Base-by-base conservation (phyloP, 30 jellyfish, hydroid and myxozoan genomes). In the Aurelia aurita region DNA sequence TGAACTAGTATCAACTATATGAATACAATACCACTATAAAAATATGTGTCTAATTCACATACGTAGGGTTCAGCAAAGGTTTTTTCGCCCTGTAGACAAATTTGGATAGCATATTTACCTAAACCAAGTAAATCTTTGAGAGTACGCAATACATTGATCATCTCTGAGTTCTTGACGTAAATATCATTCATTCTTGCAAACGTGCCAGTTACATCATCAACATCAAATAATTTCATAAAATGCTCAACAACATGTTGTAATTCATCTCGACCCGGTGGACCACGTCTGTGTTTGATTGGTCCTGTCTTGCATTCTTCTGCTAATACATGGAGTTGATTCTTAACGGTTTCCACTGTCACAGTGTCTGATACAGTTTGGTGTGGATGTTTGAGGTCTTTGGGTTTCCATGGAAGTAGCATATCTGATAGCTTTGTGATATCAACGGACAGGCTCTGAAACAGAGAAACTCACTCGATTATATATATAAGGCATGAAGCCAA, bases 211-310 rank as follows among this genome's bases (percentile, higher is more conserved):
- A 72, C 34, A 18, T 76, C 74, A 31, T 74, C 89, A 19, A 93
- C 94, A 67, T 93, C 96, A 43, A 87, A 93, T 28, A 93, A 87
- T 62, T 82, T 69, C 98, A 93, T 93, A 59, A 87, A 93, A 51
- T 93, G 98, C 66, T 87, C 89, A 1, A 93, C 89, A 23, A 93
- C 90, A 8, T 58, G 68, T 29, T 35, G 72, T 57, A 87, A 20
- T 10, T 87, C 84, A 5, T 76, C 91, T 58, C 67, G 58, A 49
- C 68, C 54, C 28, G 95, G 95, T 45, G 76, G 12, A 18, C 95
- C 95, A 5, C 79, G 89, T 46, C 89, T 62, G 85, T 86, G 89
- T 65, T 86, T 86, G 28, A 86, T 67, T 11, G 95, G 95, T 5
- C 95, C 95, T 6, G 84, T 47, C 71, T 86, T 75, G 74, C 95